These are phyloP conservation scores for Lithophane semibrunnea DNA, from an alignment of 2,888 invertebrate genomes.

Conservation along the genomic window DNA sequence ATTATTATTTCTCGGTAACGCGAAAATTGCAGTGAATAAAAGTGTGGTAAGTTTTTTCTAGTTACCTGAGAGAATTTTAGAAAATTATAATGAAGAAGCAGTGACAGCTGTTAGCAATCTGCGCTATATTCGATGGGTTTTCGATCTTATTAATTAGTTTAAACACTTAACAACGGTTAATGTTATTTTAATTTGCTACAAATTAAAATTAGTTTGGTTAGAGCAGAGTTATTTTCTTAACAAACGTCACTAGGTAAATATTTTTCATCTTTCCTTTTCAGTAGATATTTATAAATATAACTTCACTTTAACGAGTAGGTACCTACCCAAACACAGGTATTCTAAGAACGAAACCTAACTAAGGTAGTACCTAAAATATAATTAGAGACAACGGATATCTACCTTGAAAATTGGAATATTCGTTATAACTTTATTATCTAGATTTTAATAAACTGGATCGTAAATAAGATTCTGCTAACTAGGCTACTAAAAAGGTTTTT, in stretches of 20 bases:
- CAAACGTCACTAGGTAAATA: background rate
- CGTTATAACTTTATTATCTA: conserved; percentile 26
- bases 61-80: too few species aligned
- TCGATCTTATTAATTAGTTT: background rate
- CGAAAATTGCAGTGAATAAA: conserved; percentile 23
- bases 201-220: background rate
- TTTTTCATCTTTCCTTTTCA: background rate
- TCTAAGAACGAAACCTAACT: background rate
- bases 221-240: background rate
- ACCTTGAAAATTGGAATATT: conserved; percentile 30
- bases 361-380: conserved; percentile 14
- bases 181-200: background rate
- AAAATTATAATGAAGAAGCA: background rate
- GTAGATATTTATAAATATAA: background rate
- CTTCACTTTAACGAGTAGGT: background rate
- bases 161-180: background rate
- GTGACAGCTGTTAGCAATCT: background rate
- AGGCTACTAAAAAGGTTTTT: conserved; percentile 28
- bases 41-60: background rate
- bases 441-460: conserved; percentile 31
- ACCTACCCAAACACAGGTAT: background rate
- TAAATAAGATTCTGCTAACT: conserved; percentile 32
- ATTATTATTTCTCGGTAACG: background rate
- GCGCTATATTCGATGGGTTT: background rate
- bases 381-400: conserved; percentile 10